These are phyloP conservation scores for Cichladusa arquata DNA, from an alignment of 2,113 vertebrate species.

Conservation along the genomic window DNA sequence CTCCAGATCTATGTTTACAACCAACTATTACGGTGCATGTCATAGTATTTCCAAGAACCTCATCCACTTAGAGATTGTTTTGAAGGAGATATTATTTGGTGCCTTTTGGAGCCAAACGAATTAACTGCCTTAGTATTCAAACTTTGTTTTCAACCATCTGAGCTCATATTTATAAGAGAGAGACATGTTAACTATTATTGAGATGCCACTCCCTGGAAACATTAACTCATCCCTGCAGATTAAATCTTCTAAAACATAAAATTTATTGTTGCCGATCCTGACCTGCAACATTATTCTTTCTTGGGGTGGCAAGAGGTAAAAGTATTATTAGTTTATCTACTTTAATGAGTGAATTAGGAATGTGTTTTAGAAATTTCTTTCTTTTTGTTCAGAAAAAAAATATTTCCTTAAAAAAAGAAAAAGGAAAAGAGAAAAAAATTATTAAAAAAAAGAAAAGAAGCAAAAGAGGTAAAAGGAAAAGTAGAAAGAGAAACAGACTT, in stretches of 20 bases:
- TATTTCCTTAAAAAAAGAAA: background rate
- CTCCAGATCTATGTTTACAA: conserved; percentile 7
- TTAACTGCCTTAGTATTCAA: conserved; percentile 31
- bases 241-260: conserved; percentile 6
- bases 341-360: background rate
- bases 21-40: background rate
- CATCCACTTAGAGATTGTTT: conserved; percentile 32
- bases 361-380: background rate
- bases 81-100: conserved; percentile 41
- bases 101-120: conserved; percentile 45
- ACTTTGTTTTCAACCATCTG: conserved; percentile 34
- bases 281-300: background rate
- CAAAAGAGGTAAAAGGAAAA: background rate
- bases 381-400: background rate
- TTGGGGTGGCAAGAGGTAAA: background rate
- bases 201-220: conserved; percentile 5
- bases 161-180: conserved; percentile 14
- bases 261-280: background rate
- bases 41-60: conserved; percentile 52
- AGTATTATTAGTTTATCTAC: background rate
- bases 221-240: conserved; percentile 19
- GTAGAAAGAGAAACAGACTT: background rate
- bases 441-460: rapidly evolving
- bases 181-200: background rate
- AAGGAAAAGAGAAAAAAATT: no score